Percentiles rank a stretch among this genome's conserved stretches.
Conservation (phyloP, 2,888 invertebrate species). For the Melipona beecheii region DNA sequence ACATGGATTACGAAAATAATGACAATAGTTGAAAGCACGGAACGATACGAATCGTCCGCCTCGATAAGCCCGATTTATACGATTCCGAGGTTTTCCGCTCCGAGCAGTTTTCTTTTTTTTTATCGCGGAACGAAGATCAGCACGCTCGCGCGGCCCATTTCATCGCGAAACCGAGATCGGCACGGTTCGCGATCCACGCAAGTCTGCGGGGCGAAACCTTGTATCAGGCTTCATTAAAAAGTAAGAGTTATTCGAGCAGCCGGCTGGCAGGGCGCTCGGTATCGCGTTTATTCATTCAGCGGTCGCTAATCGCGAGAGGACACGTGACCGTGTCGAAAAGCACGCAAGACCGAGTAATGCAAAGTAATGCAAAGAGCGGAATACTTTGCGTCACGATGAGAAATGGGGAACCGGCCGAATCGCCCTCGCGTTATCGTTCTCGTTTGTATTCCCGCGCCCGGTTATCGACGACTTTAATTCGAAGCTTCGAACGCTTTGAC, state of each 20-base stretch:
- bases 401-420: not conserved
- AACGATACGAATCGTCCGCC: not conserved
- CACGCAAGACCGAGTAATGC: constrained; percentile 48
- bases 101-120: not conserved
- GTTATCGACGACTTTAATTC: constrained; percentile 25
- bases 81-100: not conserved
- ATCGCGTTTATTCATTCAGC: constrained; percentile 26
- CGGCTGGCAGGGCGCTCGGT: not conserved
- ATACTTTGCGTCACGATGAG: not conserved
- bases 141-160: constrained; percentile 14
- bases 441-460: not conserved
- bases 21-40: too few relatives aligned
- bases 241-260: constrained; percentile 47
- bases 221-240: constrained; percentile 52
- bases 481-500: not conserved
- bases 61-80: constrained; percentile 16
- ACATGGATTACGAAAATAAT: too few relatives aligned
- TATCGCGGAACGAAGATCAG: constrained; percentile 12
- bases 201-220: not conserved
- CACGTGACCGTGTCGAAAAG: constrained; percentile 62
- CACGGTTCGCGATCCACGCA: constrained; percentile 7
- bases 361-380: constrained; percentile 10
- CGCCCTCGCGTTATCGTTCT: constrained; percentile 3
- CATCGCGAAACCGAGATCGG: constrained; percentile 10
- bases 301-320: constrained; percentile 50